Evolutionary conservation across 2,113 vertebrate genomes (phyloP).

Genomic region (Corythornis vintsioides): DNA sequence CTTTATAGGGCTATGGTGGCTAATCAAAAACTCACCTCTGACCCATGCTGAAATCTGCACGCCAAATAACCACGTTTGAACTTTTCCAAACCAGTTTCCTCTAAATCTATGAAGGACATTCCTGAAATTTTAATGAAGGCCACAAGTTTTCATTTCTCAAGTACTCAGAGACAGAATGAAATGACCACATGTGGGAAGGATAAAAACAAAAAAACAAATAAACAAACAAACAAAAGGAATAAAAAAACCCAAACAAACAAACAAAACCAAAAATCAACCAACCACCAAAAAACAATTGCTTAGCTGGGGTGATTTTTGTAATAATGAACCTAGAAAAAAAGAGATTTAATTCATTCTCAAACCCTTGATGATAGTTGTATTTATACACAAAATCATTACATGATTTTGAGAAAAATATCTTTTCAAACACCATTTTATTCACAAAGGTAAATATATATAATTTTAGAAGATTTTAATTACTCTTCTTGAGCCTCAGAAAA

Average conservation of each 20-base stretch:
- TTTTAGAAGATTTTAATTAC: background rate
- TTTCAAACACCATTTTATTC: background rate
- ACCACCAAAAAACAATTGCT: background rate
- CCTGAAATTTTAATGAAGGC: constrained; percentile 61
- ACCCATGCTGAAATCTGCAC: background rate
- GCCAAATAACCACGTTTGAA: background rate
- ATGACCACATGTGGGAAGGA: constrained; percentile 37
- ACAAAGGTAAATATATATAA: background rate
- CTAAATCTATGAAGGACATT: constrained; percentile 50
- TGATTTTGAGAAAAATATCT: background rate
- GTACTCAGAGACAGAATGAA: constrained; percentile 16
- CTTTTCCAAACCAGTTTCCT: constrained; percentile 50
- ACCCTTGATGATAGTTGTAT: background rate
- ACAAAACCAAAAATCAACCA: no score
- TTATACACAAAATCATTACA: background rate
- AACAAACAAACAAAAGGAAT: no score
- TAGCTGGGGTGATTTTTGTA: background rate
- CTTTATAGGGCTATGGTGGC: background rate
- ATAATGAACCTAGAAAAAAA: background rate
- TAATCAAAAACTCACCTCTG: constrained; percentile 39
- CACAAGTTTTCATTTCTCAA: constrained; percentile 54
- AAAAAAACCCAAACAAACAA: no score
- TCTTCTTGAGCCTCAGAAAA: background rate
- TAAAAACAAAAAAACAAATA: background rate
- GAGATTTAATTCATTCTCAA: background rate